Evolutionary conservation across 53 echinoderm and acorn worm genomes (phyloP), one percentile per base, ranked within the genome.

Genomic region (Hippasteria phrygiana): DNA sequence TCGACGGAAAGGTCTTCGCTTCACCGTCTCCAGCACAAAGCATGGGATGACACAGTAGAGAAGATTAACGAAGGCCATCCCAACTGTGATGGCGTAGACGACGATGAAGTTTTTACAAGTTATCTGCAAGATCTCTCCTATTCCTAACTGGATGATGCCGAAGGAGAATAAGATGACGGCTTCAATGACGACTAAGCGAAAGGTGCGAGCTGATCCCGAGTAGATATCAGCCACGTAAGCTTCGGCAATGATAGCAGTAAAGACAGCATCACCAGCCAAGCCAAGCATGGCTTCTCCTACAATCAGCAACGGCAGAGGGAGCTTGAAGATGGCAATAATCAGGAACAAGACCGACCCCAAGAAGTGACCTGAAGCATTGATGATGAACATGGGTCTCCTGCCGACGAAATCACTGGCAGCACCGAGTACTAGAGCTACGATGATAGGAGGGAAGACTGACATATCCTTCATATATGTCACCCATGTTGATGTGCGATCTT

Each of bases 361-460:
- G 32, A 89, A 56, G 55, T 92, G 93, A 3, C 93, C 84, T 0
- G 71, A 1, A 5, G 89, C 87, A 29, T 77, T 85, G 38, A 92
- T 77, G 48, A 92, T 89, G 14, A 92, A 89, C 78, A 92, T 86
- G n/a, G 93, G 89, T 77, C 81, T 84, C 8, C 93, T 65, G 8
- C 93, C 93, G 7, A 92, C 62, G 71, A 85, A 89, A 74, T 92
- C 93, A 39, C 89, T 89, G 18, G 78, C 78, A 9, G 93, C 87
- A 16, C 77, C 84, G 26, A 92, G 87, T 24, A 92, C 67, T 8
- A 86, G 74, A 16, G 88, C 74, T 24, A 62, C 46, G 10, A 39
- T 59, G 32, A 92, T 88, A 0, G 92, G 92, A 26, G 88, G 45
- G 34, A 88, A 88, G 45, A 88, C 83, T 1, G 92, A 92, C 9